Conservation (phyloP, 2,113 vertebrate species). For the Speoplatyrhinus poulsoni region DNA sequence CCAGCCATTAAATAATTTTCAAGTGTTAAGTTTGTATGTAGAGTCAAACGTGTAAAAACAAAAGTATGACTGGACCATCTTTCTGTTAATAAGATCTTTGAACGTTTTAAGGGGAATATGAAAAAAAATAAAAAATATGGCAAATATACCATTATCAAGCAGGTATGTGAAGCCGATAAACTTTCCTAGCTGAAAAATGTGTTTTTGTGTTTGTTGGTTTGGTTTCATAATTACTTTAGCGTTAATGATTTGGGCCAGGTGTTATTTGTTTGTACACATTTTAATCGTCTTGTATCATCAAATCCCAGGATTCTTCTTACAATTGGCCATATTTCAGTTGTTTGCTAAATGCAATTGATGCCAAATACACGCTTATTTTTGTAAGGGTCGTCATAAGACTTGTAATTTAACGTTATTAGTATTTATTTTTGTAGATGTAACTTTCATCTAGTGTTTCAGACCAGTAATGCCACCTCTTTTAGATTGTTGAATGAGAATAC, state of each 20-base stretch:
- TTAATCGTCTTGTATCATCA: conserved; percentile 20
- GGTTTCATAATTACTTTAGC: conserved; percentile 25
- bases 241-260: conserved; percentile 28
- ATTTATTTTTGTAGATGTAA: background rate
- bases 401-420: background rate
- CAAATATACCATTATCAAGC: conserved; percentile 70
- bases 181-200: conserved; percentile 58
- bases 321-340: conserved; percentile 1
- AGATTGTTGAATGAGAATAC: conserved; percentile 24
- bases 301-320: conserved; percentile 11
- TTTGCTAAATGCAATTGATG: background rate
- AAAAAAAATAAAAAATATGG: conserved; percentile 67
- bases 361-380: conserved; percentile 7
- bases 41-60: conserved; percentile 33
- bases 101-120: conserved; percentile 58
- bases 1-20: conserved; percentile 60
- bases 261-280: conserved; percentile 34
- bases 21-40: conserved; percentile 52
- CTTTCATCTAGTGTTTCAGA: background rate
- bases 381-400: background rate
- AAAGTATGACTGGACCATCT: conserved; percentile 47
- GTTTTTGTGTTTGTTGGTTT: conserved; percentile 68
- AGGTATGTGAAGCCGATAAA: conserved; percentile 72
- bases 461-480: conserved; percentile 17
- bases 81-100: conserved; percentile 64